These are phyloP conservation scores for Drosophila mayri DNA, from an alignment of 1,140 invertebrate species.

Conservation along the genomic window DNA sequence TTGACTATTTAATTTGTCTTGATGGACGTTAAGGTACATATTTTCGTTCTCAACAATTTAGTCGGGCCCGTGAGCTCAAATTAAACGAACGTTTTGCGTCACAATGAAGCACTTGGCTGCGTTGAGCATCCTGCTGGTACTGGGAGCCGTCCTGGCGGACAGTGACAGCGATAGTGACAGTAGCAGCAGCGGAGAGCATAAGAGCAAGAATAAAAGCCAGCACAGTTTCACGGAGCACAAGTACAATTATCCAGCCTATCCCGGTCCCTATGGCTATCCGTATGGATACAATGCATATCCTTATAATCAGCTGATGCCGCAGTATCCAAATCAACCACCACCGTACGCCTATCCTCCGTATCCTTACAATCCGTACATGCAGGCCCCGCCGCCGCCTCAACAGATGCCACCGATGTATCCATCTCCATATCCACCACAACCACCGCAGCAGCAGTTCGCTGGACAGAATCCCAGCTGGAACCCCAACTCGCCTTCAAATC, in stretches of 20 bases:
- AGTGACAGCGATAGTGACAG: constrained; percentile 46
- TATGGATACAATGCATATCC: constrained; percentile 31
- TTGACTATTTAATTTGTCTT: constrained; percentile 21
- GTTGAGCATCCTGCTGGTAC: constrained; percentile 31
- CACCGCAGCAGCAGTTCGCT: too few species aligned
- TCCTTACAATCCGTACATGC: constrained; percentile 32
- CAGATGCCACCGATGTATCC: constrained; percentile 15
- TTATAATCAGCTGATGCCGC: constrained; percentile 24
- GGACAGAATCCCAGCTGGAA: constrained; percentile 7
- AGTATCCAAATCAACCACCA: constrained; percentile 6
- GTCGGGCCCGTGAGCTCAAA: constrained; percentile 31
- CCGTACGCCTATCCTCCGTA: constrained; percentile 11
- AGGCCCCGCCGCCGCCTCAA: constrained; percentile 13
- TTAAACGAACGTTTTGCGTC: constrained; percentile 1
- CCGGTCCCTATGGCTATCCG: not conserved
- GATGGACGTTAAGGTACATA: constrained; percentile 25
- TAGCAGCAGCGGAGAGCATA: constrained; percentile 40
- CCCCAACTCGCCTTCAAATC: constrained; percentile 16
- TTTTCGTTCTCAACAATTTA: constrained; percentile 21
- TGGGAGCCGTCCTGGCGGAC: constrained; percentile 36
- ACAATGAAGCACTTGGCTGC: constrained; percentile 27
- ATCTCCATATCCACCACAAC: constrained; percentile 4
- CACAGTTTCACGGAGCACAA: constrained; percentile 31
- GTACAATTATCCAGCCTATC: constrained; percentile 59
- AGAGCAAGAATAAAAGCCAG: not conserved